These are phyloP conservation scores for Eidolon dupreanum DNA, from an alignment of 2,797 vertebrate species.

Conservation along the genomic window DNA sequence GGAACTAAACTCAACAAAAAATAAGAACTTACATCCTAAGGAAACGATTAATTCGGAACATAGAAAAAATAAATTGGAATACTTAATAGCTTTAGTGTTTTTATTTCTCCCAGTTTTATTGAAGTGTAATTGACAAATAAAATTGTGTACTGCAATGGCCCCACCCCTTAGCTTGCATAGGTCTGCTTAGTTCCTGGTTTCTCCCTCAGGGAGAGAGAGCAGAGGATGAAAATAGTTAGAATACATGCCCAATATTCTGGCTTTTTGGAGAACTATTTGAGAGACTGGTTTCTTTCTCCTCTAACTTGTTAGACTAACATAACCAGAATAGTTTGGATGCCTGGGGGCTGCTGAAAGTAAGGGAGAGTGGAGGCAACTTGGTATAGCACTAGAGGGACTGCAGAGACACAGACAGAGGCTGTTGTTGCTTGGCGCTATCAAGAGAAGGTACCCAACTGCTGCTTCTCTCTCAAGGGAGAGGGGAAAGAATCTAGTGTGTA, in stretches of 20 bases:
- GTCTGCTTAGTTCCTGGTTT: not conserved
- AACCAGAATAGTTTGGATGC: not conserved
- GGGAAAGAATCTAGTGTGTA: not conserved
- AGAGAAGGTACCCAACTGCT: not conserved
- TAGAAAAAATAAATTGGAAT: no score
- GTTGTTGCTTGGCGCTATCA: not conserved
- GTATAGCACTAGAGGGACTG: not conserved
- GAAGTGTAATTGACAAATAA: no score
- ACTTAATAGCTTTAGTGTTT: no score
- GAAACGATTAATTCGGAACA: no score
- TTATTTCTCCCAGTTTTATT: no score
- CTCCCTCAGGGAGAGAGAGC: not conserved
- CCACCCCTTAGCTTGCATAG: not conserved
- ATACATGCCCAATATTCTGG: not conserved
- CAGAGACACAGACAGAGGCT: not conserved
- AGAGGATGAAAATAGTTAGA: not conserved
- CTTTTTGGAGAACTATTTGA: not conserved
- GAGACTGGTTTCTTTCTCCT: not conserved
- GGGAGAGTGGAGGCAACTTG: not conserved
- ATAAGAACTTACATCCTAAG: no score
- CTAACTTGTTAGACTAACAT: not conserved
- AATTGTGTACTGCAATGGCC: not conserved
- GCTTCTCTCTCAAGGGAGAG: not conserved
- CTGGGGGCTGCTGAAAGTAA: not conserved
- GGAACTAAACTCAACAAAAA: no score